Evolutionary conservation across 2,797 vertebrate genomes (phyloP), one percentile per base, ranked within the genome.

Genomic region (Eidolon dupreanum): DNA sequence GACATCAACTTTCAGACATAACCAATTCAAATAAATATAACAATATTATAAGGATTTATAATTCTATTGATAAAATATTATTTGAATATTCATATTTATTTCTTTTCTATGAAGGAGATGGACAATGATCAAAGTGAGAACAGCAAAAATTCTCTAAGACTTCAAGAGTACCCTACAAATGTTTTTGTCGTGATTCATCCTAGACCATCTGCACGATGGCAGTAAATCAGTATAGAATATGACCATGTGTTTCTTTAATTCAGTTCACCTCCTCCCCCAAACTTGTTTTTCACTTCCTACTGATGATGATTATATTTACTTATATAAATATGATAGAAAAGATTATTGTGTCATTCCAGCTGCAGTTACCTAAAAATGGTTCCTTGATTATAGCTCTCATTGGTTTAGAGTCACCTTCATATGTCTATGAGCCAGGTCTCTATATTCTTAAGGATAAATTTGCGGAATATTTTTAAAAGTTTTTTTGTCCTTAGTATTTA

Each of bases 211-310:
- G 86, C 33, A 53, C 59, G 26, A 41, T 38, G 36, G 24, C 53
- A 96, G 78, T 79, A 75, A 65, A 88, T 79, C 86, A 94, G 24
- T 36, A 70, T 77, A 95, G 92, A 94, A 94, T 38, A 86, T 41
- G 28, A 12, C 59, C 53, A 92, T 92, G 46, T 85, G 28, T 85
- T 95, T 83, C 16, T 96, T 24, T n/a, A 87, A 38, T 81, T 97
- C 41, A 71, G n/a, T 82, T 68, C 22, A 70, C 16, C 24, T 94
- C 61, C 51, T 79, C 26, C 22, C 22, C 4, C 6, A 96, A 93
- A 91, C 17, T 88, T 88, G n/a, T 57, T 91, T 96, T 83, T 49
- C 1, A 43, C n/a, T 92, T 96, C 31, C 79, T 33, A 61, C 22
- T 83, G 57, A 71, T 73, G 49, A 28, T 66, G 33, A 94, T 93